These are phyloP conservation scores for Melieria picta DNA, from an alignment of 2,888 invertebrate species.

Conservation along the genomic window DNA sequence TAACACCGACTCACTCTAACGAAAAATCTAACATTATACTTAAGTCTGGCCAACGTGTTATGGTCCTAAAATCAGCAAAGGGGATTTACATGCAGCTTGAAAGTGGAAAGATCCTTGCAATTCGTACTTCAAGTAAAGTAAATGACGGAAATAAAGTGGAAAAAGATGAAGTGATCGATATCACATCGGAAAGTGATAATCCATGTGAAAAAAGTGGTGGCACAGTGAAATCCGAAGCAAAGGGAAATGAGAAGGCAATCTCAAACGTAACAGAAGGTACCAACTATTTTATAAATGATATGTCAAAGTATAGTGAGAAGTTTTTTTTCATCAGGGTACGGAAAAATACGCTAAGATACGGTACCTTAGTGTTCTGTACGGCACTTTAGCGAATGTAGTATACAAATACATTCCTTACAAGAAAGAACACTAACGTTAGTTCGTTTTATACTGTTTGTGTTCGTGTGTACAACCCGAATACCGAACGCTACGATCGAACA, in stretches of 20 bases:
- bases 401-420: no score
- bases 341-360: no score
- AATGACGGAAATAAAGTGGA: slow-evolving; percentile 50
- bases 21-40: slow-evolving; percentile 90
- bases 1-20: slow-evolving; percentile 90
- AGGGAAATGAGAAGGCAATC: slow-evolving; percentile 27
- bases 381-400: no score
- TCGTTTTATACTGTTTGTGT: no score
- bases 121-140: slow-evolving; percentile 68
- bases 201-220: slow-evolving; percentile 30
- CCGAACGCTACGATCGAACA: no score
- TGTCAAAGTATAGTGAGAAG: no score
- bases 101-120: slow-evolving; percentile 94
- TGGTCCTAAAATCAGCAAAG: slow-evolving; percentile 93
- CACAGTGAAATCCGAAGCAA: slow-evolving; percentile 37
- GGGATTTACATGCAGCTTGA: slow-evolving; percentile 96
- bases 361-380: no score
- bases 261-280: slow-evolving; percentile 32
- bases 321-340: neutral
- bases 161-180: slow-evolving; percentile 59
- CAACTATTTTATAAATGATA: neutral
- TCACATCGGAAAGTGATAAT: slow-evolving; percentile 52
- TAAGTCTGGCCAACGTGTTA: slow-evolving; percentile 93
- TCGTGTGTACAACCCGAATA: no score
- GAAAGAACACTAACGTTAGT: no score